Percentiles rank a stretch among this genome's conserved stretches.
phyloP scores from a whole-genome alignment of 1,140 invertebrate genomes.

The Drosophila ironensis region DNA sequence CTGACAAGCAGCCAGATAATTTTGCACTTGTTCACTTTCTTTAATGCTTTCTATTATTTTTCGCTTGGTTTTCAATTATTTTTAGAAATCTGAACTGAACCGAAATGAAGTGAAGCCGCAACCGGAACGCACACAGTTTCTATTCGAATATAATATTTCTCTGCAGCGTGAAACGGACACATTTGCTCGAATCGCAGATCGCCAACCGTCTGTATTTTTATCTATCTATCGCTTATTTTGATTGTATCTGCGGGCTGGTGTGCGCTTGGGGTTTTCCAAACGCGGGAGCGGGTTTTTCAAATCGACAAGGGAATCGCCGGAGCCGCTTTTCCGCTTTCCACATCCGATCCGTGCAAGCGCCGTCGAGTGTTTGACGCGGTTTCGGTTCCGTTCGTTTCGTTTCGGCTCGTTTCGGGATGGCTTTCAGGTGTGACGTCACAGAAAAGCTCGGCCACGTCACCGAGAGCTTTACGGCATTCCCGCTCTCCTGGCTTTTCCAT shows the following conservation, averaged over 20 bases:
- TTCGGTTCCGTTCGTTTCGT: background rate
- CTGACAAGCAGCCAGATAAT: conserved; percentile 1
- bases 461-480: conserved; percentile 31
- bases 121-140: conserved; percentile 2
- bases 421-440: conserved; percentile 59
- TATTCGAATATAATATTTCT: conserved; percentile 15
- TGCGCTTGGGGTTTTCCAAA: conserved; percentile 7
- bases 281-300: conserved; percentile 10
- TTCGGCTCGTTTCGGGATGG: conserved; percentile 8
- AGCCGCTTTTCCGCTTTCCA: conserved; percentile 40
- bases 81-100: conserved; percentile 14
- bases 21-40: conserved; percentile 54
- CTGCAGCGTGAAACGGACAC: background rate
- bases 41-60: no score
- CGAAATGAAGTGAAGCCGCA: conserved; percentile 4
- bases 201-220: background rate
- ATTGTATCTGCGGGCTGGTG: conserved; percentile 1
- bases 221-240: conserved; percentile 1
- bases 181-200: conserved; percentile 2
- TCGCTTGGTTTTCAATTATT: conserved; percentile 24
- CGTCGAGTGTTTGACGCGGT: conserved; percentile 64
- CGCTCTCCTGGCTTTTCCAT: conserved; percentile 1
- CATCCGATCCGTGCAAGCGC: conserved; percentile 69
- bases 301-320: background rate
- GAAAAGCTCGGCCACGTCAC: conserved; percentile 59